Evolutionary conservation across 2,797 vertebrate species (phyloP).

Genomic region (Oreonectes daqikongensis): DNA sequence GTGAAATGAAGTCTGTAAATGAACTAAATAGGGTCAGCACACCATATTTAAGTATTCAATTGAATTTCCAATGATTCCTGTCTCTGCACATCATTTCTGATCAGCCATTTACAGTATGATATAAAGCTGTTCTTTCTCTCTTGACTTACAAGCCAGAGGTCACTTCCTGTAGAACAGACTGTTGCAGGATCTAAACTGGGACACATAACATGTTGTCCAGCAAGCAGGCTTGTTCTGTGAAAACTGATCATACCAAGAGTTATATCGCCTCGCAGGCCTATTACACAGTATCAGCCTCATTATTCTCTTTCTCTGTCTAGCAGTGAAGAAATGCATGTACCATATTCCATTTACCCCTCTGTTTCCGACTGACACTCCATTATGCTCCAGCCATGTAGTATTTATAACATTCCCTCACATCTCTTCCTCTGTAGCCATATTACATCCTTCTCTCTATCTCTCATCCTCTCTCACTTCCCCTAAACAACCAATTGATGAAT

Average conservation of each 20-base stretch:
- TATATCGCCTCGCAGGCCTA: conserved; percentile 25
- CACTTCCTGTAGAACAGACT: conserved; percentile 15
- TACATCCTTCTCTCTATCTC: conserved; percentile 38
- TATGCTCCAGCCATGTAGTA: conserved; percentile 49
- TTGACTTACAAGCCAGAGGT: neutral
- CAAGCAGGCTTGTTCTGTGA: conserved; percentile 31
- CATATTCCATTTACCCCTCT: conserved; percentile 47
- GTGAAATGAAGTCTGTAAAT: no score
- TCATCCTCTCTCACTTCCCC: conserved; percentile 25
- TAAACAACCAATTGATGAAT: conserved; percentile 34
- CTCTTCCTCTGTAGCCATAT: conserved; percentile 43
- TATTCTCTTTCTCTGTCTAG: conserved; percentile 34
- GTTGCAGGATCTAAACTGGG: neutral
- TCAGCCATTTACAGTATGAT: neutral
- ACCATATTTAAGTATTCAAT: no score
- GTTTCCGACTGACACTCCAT: conserved; percentile 48
- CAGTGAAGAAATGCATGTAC: conserved; percentile 45
- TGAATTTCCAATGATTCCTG: neutral
- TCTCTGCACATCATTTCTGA: neutral
- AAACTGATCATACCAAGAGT: neutral
- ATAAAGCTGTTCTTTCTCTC: neutral
- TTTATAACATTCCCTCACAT: conserved; percentile 46
- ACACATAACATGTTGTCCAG: conserved; percentile 8
- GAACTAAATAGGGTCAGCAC: neutral
- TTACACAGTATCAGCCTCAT: conserved; percentile 43